Evolutionary conservation across 2,797 vertebrate genomes (phyloP), one percentile per base, ranked within the genome.

Genomic region (Sebastes miniatus): DNA sequence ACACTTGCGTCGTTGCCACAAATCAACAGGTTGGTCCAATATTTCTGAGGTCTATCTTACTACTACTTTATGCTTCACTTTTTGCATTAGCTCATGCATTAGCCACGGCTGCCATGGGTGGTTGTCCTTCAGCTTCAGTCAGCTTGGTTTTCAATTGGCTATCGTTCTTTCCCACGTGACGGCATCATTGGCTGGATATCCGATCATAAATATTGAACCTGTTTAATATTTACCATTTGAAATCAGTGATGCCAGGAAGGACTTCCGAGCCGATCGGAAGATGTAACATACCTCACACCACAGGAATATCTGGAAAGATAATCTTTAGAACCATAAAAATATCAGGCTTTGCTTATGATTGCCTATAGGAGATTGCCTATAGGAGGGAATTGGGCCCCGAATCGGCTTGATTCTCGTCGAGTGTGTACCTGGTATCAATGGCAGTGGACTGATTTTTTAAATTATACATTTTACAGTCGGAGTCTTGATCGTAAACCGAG

Each of bases 401-500:
- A 50, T 50, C 18, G 18, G 47, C 47, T 50, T 8, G 47, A 50
- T 50, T 50, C 47, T 20, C 4, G 18, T 50, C 0, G 43, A 50
- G 43, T 50, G 18, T 18, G 43, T 50, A 50, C 43, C 43, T 50
- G 16, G 43, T 18, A 50, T 50, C n/a, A 36, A 31, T 27, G 31
- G 61, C 29, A 50, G 24, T 7, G 50, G 66, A 65, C 18, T 18
- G 32, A 16, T 67, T 73, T 22, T 52, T 65, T 9, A 13, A 67
- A 77, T 71, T 3, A 54, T 12, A 69, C 6, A 13, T 56, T 39
- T 66, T 72, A 70, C 52, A 62, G 16, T 20, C 70, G 20, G n/a
- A 57, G 69, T 73, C 43, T 77, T 32, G 24, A 80, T 68, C 22
- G 72, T 73, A 61, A 77, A 76, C 13, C n/a, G 4, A 69, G 18